phyloP scores from a whole-genome alignment of 2,797 vertebrate species.

The Argya squamiceps region DNA sequence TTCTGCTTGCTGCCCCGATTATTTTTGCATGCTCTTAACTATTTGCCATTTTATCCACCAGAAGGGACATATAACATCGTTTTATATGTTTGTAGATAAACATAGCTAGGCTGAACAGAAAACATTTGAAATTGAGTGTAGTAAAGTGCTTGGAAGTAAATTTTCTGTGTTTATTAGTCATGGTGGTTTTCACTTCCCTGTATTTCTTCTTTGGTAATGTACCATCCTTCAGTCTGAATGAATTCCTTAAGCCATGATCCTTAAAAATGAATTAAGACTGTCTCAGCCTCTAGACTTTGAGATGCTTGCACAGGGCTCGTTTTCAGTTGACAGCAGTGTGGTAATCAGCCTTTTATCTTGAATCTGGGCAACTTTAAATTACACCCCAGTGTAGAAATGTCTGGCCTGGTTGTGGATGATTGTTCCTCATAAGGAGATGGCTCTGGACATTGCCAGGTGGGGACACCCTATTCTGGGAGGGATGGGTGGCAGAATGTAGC shows the following conservation, averaged over 20 bases:
- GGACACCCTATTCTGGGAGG: neutral
- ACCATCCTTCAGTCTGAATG: neutral
- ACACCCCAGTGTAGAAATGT: neutral
- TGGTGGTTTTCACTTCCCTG: neutral
- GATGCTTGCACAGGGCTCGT: neutral
- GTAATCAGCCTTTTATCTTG: neutral
- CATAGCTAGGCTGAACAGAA: neutral
- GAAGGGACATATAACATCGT: neutral
- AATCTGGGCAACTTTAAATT: neutral
- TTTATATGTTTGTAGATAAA: constrained; percentile 23
- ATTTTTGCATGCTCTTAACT: constrained; percentile 22
- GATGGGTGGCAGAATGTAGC: neutral
- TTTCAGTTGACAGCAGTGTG: neutral
- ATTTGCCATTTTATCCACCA: constrained; percentile 25
- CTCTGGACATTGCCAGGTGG: neutral
- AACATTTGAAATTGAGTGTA: neutral
- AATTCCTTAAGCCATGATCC: neutral
- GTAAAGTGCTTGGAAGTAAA: neutral
- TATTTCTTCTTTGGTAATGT: neutral
- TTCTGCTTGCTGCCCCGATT: neutral
- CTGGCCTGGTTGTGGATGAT: neutral
- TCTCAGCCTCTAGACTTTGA: neutral
- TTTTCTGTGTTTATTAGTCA: neutral
- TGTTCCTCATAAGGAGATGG: neutral
- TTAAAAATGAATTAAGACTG: neutral